Evolutionary conservation across 2,797 vertebrate genomes (phyloP).

Genomic region (Tadarida brasiliensis): DNA sequence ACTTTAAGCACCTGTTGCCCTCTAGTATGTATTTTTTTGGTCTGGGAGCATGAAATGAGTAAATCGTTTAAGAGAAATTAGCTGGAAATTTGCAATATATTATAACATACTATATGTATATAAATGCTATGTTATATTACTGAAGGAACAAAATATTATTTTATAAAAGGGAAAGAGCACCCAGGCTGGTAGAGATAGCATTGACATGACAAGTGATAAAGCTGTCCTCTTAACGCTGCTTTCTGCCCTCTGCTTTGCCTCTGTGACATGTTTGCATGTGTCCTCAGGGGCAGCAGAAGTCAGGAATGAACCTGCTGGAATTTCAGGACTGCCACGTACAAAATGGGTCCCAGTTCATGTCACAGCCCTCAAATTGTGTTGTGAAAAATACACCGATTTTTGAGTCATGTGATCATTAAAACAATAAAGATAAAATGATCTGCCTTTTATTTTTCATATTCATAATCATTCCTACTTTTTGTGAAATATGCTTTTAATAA

Average conservation of each 20-base stretch:
- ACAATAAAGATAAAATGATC: not conserved
- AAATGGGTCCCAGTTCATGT: not conserved
- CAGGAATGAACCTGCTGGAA: not conserved
- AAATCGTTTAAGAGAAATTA: not conserved
- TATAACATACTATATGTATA: not conserved
- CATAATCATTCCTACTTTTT: not conserved
- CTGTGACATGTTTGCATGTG: not conserved
- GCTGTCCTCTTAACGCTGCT: not conserved
- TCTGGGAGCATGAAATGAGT: conserved; percentile 3
- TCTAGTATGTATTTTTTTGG: conserved; percentile 60
- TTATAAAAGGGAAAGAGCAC: not conserved
- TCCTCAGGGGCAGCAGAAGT: not conserved
- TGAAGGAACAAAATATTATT: not conserved
- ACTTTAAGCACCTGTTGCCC: conserved; percentile 79
- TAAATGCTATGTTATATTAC: not conserved
- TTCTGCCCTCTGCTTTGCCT: not conserved
- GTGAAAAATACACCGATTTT: not conserved
- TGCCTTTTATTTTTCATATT: not conserved
- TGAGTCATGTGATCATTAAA: conserved; percentile 6
- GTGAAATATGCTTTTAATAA: not conserved
- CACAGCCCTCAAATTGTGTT: not conserved
- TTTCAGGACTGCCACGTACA: not conserved
- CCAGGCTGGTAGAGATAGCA: not conserved
- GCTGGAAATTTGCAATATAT: conserved; percentile 1
- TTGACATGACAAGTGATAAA: not conserved